Evolutionary conservation across 2,888 invertebrate species (phyloP), one percentile per base, ranked within the genome.

Genomic region (Scaptomyza tumidula): DNA sequence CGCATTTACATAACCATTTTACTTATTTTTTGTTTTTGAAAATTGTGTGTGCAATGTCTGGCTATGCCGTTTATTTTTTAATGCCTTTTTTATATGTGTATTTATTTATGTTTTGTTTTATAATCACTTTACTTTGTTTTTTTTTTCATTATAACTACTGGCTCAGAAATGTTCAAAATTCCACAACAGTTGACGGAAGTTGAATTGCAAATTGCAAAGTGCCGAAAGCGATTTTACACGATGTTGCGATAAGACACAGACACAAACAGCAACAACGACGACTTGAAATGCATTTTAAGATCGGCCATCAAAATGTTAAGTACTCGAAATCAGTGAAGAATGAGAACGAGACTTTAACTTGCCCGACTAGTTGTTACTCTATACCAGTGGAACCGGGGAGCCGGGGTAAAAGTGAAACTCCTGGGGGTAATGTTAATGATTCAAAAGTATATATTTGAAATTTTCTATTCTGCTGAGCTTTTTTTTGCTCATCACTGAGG

Each of bases 1-100:
- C 63, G 45, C 74, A 74, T 71, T 85, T 83, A 82, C 83, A 83
- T 83, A 83, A 86, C 69, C 78, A 81, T 82, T 82, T 84, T 59
- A 74, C 55, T 65, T 59, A 74, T 73, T 58, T 73, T 6, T 19
- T 19, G 1, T 1, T 19, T n/a, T n/a, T n/a, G n/a, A 45, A 29
- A 44, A 44, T n/a, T n/a, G 52, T 61, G 16, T 57, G 59, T 9
- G 53, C 48, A 44, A 7, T 37, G 19, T 24, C 44, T 45, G 13
- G 53, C 52, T 29, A 29, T 41, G 10, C 16, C 39, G 6, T 41
- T 16, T 39, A 6, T 14, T 52, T 48, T 61, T 61, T 69, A 74
- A 58, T 74, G 57, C 54, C 50, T 61, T 70, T 60, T 61, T 69
- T 59, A 73, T 43, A 56, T 59, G 46, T 46, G 14, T 48, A n/a